Evolutionary conservation across 2,113 vertebrate species (phyloP).

Genomic region (Phycodurus eques): DNA sequence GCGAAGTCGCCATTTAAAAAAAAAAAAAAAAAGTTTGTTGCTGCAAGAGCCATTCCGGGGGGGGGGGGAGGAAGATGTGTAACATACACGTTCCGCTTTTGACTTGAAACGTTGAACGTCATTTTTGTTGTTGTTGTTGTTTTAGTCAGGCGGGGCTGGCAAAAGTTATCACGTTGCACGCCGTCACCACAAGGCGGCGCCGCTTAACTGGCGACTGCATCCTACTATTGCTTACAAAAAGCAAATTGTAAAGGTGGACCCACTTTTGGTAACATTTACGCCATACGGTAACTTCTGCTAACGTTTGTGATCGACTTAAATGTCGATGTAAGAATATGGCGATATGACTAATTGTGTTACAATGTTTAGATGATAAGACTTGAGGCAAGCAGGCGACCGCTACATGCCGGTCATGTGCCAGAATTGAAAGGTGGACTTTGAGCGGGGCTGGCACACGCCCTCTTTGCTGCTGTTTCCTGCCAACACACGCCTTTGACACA

Average conservation of each 20-base stretch:
- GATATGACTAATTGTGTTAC: background rate
- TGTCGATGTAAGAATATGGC: background rate
- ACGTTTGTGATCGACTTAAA: background rate
- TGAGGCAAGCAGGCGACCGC: background rate
- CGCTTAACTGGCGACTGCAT: too few relatives aligned
- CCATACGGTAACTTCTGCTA: background rate
- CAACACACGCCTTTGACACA: constrained; percentile 4
- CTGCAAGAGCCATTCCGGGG: background rate
- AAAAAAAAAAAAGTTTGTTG: background rate
- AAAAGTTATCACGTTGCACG: background rate
- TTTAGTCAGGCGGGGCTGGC: background rate
- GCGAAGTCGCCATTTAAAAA: background rate
- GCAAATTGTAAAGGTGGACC: background rate
- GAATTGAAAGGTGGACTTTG: constrained; percentile 47
- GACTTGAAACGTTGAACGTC: background rate
- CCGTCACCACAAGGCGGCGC: background rate
- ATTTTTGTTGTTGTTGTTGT: background rate
- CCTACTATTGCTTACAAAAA: background rate
- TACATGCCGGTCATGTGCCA: background rate
- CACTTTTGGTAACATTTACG: background rate
- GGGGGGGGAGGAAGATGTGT: background rate
- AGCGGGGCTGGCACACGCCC: constrained; percentile 53
- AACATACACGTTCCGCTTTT: background rate
- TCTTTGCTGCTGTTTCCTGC: background rate
- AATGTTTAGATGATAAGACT: background rate